These are phyloP conservation scores for Chrysolina oricalcia DNA, from an alignment of 2,888 invertebrate species.

Conservation along the genomic window DNA sequence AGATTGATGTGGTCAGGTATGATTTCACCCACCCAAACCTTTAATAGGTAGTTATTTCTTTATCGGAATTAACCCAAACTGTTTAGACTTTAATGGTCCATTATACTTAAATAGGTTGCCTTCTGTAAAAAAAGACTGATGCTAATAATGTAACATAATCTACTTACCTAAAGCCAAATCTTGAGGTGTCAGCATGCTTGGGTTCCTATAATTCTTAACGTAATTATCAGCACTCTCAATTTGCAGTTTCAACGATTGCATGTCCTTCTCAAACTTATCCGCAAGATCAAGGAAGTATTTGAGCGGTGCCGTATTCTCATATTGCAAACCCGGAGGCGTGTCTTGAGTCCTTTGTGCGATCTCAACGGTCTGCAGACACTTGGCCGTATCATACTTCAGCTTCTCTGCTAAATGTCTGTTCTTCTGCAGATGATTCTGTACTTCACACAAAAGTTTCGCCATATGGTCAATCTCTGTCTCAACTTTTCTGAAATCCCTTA, in stretches of 20 bases:
- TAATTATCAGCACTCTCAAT: slow-evolving; percentile 84
- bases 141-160: not conserved
- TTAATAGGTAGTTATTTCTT: no score
- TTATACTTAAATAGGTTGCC: no score
- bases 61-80: no score
- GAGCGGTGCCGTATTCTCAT: slow-evolving; percentile 83
- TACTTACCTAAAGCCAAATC: slow-evolving; percentile 81
- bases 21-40: no score
- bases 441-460: slow-evolving; percentile 76
- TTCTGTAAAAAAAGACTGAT: no score
- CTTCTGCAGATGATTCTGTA: slow-evolving; percentile 78
- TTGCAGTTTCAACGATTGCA: slow-evolving; percentile 80
- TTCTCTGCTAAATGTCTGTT: slow-evolving; percentile 77
- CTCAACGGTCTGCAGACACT: slow-evolving; percentile 82
- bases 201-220: slow-evolving; percentile 79
- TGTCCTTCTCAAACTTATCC: slow-evolving; percentile 81
- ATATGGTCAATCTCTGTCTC: slow-evolving; percentile 78
- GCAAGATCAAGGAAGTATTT: slow-evolving; percentile 82
- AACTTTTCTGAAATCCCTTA: slow-evolving; percentile 77
- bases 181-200: slow-evolving; percentile 79
- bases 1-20: no score
- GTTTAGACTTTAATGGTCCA: no score
- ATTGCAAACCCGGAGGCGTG: slow-evolving; percentile 83
- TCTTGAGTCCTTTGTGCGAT: slow-evolving; percentile 87
- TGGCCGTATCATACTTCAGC: slow-evolving; percentile 82